These are phyloP conservation scores for Graptemys geographica DNA, from an alignment of 2,797 vertebrate species.

Conservation along the genomic window DNA sequence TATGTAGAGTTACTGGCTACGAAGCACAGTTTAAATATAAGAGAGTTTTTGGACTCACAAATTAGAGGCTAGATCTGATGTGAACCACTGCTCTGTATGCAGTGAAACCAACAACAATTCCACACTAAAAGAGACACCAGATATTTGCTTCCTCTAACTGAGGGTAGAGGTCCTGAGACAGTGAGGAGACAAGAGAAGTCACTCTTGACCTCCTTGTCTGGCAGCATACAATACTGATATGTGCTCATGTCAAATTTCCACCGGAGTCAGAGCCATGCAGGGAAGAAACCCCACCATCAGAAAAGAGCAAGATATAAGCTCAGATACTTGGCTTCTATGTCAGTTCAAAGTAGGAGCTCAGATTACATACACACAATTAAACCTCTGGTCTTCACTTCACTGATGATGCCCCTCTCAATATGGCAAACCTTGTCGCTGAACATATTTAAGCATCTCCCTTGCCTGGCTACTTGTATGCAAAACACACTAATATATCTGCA, in stretches of 20 bases:
- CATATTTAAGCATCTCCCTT: not conserved
- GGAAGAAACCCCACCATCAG: not conserved
- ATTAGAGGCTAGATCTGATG: not conserved
- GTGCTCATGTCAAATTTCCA: not conserved
- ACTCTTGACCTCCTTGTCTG: not conserved
- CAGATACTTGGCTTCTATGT: not conserved
- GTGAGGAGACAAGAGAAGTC: not conserved
- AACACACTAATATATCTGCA: not conserved
- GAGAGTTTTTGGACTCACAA: not conserved
- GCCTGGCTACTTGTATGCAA: not conserved
- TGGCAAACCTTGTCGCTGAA: not conserved
- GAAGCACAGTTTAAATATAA: not conserved
- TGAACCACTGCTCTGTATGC: not conserved
- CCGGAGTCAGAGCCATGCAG: not conserved
- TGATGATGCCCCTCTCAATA: not conserved
- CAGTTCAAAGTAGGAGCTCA: not conserved
- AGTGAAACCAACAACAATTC: not conserved
- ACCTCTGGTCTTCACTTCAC: not conserved
- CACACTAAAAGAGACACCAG: not conserved
- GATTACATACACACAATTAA: not conserved
- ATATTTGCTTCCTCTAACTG: not conserved
- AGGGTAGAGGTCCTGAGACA: not conserved
- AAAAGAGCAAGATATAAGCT: not conserved
- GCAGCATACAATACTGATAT: not conserved
- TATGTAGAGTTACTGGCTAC: not conserved